phyloP scores from a whole-genome alignment of 2,797 vertebrate species.

The Coluber constrictor region DNA sequence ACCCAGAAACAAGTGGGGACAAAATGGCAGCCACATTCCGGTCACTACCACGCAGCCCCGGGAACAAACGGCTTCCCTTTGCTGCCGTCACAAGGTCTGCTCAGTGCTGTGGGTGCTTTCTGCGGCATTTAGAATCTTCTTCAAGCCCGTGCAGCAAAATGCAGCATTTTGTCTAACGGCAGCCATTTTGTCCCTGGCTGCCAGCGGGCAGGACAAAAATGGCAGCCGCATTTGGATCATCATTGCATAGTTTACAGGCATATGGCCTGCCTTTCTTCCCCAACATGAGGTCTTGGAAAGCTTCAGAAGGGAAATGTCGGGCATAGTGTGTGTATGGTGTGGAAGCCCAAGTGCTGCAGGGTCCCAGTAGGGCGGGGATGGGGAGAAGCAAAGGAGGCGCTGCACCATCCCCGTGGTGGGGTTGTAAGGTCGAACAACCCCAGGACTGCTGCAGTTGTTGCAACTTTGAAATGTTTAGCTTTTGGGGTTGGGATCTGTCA shows the following conservation, averaged over 20 bases:
- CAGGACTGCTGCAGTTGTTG: neutral
- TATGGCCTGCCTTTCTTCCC: no score
- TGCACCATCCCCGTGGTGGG: no score
- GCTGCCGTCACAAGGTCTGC: neutral
- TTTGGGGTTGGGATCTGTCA: neutral
- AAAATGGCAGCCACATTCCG: neutral
- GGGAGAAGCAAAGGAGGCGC: no score
- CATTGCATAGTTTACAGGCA: no score
- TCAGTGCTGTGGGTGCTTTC: no score
- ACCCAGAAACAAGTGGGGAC: neutral
- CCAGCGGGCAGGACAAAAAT: neutral
- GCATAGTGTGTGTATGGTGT: no score
- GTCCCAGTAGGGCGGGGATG: no score
- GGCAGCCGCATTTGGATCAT: no score
- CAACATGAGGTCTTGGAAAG: no score
- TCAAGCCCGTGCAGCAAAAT: neutral
- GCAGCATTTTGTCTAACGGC: neutral
- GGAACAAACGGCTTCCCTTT: neutral
- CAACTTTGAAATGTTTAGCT: neutral
- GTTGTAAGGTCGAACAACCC: no score
- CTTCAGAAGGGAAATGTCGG: no score
- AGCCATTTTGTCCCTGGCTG: neutral
- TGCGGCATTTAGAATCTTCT: neutral
- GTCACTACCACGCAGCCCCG: neutral
- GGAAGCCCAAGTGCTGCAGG: no score